Evolutionary conservation across 1,140 invertebrate genomes (phyloP).

Genomic region (Psilanteris sp.): DNA sequence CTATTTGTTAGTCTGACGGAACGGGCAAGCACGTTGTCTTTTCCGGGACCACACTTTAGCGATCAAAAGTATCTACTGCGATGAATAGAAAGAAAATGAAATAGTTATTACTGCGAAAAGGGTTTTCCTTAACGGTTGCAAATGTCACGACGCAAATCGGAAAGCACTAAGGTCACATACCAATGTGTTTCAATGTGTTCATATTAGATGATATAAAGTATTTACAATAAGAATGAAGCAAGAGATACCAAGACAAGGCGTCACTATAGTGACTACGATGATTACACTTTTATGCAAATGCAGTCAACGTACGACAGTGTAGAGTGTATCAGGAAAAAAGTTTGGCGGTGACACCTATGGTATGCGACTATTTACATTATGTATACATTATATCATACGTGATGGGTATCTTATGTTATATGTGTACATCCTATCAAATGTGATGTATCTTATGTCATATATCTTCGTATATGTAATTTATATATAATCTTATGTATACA

Average conservation of each 20-base stretch:
- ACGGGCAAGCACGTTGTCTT: too few species aligned
- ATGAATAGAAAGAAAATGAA: conserved; percentile 12
- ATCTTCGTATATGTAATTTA: too few species aligned
- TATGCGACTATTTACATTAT: too few species aligned
- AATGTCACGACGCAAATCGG: conserved; percentile 38
- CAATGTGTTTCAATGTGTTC: conserved; percentile 64
- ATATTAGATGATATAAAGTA: conserved; percentile 57
- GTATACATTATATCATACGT: too few species aligned
- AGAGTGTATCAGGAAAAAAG: conserved; percentile 46
- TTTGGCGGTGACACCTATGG: conserved; percentile 27
- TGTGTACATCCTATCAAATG: too few species aligned
- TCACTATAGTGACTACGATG: conserved; percentile 62
- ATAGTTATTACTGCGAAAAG: conserved; percentile 10
- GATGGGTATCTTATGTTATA: too few species aligned
- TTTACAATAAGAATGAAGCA: conserved; percentile 59
- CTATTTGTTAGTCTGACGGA: too few species aligned
- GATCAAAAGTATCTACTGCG: conserved; percentile 9
- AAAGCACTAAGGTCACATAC: conserved; percentile 50
- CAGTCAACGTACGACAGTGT: conserved; percentile 60
- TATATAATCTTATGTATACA: too few species aligned
- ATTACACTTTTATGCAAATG: conserved; percentile 64
- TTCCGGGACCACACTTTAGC: conserved; percentile 54
- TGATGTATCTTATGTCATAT: too few species aligned
- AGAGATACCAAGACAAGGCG: conserved; percentile 44
- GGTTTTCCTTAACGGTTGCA: conserved; percentile 50